Evolutionary conservation across 2,113 vertebrate genomes (phyloP).

Genomic region (Loxodonta africana): DNA sequence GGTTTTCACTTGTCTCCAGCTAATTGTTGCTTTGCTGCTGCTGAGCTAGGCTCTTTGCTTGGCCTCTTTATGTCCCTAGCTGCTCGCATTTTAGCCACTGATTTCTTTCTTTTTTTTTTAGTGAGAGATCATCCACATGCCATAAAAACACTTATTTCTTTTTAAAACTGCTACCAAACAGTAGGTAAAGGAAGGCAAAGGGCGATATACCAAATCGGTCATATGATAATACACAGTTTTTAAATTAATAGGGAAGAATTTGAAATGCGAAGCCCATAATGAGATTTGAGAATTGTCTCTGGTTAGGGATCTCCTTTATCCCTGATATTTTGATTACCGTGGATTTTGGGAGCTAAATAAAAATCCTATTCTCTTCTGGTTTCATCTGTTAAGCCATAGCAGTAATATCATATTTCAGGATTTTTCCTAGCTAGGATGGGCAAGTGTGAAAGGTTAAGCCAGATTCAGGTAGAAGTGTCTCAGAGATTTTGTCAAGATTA

Average conservation of each 20-base stretch:
- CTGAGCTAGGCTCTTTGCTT: constrained; percentile 25
- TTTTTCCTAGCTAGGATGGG: background rate
- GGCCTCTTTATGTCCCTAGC: constrained; percentile 23
- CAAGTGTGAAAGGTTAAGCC: constrained; percentile 3
- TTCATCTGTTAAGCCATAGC: background rate
- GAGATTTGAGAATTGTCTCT: constrained; percentile 55
- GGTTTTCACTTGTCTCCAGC: constrained; percentile 36
- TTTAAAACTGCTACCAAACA: background rate
- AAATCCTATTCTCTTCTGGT: background rate
- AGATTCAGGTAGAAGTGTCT: background rate
- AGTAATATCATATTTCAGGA: background rate
- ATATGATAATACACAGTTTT: background rate
- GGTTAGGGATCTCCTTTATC: constrained; percentile 13
- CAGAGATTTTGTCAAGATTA: constrained; percentile 18
- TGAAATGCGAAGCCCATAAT: background rate
- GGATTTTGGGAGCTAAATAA: constrained; percentile 41
- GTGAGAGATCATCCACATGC: background rate
- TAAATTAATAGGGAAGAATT: constrained; percentile 15
- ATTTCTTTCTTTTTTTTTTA: background rate
- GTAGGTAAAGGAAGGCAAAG: constrained; percentile 37
- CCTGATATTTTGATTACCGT: background rate
- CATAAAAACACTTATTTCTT: constrained; percentile 24
- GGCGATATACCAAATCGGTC: background rate
- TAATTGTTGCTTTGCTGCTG: background rate
- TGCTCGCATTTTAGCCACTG: constrained; percentile 15